Evolutionary conservation across 2,113 vertebrate genomes (phyloP).

Genomic region (Potamarius usumacintae): DNA sequence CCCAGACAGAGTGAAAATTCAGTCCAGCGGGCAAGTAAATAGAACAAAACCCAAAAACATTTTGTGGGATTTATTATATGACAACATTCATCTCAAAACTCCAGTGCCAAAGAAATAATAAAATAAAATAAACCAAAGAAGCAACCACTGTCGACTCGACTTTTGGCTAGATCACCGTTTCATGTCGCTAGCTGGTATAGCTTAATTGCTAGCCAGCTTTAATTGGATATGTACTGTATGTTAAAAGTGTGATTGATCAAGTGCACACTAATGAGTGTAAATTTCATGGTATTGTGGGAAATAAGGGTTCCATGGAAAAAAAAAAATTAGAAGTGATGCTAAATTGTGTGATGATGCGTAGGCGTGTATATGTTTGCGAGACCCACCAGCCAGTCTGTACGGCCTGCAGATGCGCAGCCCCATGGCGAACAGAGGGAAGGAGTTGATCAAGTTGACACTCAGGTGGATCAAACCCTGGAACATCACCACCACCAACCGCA

Average conservation of each 20-base stretch:
- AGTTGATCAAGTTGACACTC: constrained; percentile 86
- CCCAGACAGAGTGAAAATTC: not conserved
- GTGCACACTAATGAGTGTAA: not conserved
- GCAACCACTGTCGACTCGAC: not conserved
- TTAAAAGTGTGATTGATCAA: too few relatives aligned
- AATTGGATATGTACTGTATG: not conserved
- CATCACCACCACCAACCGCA: constrained; percentile 88
- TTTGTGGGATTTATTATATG: not conserved
- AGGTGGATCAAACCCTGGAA: constrained; percentile 90
- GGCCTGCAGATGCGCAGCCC: constrained; percentile 82
- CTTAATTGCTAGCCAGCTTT: not conserved
- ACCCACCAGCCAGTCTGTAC: constrained; percentile 85
- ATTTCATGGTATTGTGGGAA: not conserved
- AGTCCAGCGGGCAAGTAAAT: not conserved
- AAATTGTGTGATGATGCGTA: not conserved
- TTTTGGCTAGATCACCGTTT: not conserved
- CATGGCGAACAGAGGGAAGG: constrained; percentile 87
- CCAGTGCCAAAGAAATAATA: not conserved
- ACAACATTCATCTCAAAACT: not conserved
- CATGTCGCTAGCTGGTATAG: not conserved
- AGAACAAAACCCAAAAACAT: not conserved
- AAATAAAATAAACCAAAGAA: not conserved
- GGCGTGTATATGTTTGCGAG: not conserved
- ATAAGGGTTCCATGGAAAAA: not conserved
- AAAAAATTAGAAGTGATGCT: not conserved